A percentile compares a stretch with the other conserved stretches of the same genome.
Conservation (phyloP, 2,113 vertebrate genomes). For the Vombatus ursinus region DNA sequence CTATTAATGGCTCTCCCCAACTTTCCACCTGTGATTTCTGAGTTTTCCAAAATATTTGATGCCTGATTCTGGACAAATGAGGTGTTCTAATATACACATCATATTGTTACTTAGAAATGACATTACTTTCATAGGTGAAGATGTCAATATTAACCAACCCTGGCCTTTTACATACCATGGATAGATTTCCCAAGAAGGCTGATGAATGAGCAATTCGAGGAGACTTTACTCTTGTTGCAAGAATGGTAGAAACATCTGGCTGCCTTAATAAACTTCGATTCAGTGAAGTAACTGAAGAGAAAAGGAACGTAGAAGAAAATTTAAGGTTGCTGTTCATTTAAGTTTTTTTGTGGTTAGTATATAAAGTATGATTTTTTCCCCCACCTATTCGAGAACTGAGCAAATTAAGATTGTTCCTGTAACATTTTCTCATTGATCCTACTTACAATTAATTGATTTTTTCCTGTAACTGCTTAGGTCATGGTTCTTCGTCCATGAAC, state of each 20-base stretch:
- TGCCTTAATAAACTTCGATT: constrained; percentile 80
- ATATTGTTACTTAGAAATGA: neutral
- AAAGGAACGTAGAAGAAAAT: constrained; percentile 30
- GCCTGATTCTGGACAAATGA: constrained; percentile 6
- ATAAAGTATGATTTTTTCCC: neutral
- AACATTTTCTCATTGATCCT: neutral
- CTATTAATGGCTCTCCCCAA: neutral
- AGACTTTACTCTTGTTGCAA: constrained; percentile 83
- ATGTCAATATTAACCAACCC: constrained; percentile 45
- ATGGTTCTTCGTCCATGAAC: neutral
- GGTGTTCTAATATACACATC: neutral
- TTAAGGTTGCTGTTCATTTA: neutral
- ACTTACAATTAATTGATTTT: neutral
- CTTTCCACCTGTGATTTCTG: neutral
- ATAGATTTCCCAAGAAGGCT: constrained; percentile 80
- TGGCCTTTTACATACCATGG: constrained; percentile 82
- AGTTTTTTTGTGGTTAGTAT: neutral
- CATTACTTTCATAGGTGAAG: neutral
- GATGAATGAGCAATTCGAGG: constrained; percentile 82
- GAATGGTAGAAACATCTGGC: constrained; percentile 84
- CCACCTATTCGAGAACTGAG: neutral
- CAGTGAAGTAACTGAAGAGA: constrained; percentile 80
- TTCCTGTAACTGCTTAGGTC: neutral
- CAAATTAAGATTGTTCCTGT: neutral
- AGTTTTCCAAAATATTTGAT: neutral